A percentile compares a stretch with the other conserved stretches of the same genome.
phyloP scores from a whole-genome alignment of 2,113 vertebrate species.

The Budorcas taxicolor region DNA sequence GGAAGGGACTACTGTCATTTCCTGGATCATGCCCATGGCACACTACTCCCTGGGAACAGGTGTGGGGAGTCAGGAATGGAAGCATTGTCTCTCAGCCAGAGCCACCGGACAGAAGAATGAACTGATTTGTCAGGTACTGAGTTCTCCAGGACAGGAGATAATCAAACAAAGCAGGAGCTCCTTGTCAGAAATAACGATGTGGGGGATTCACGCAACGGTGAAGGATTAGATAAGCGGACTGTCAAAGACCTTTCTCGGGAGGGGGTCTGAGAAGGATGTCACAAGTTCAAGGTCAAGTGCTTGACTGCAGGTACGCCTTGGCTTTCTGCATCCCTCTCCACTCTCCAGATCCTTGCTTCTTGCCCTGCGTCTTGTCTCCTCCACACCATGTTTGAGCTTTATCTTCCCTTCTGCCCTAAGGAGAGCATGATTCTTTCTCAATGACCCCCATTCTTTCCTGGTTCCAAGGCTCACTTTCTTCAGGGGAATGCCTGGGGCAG shows the following conservation, averaged over 20 bases:
- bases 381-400: neutral
- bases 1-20: neutral
- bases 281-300: neutral
- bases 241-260: neutral
- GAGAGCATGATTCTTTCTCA: neutral
- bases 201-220: neutral
- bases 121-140: neutral
- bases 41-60: neutral
- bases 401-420: neutral
- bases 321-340: neutral
- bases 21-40: neutral
- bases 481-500: neutral
- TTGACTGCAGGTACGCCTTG: neutral
- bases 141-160: neutral
- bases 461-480: neutral
- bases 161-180: neutral
- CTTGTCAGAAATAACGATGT: neutral
- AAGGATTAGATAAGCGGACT: neutral
- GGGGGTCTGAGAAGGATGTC: neutral
- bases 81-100: neutral
- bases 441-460: neutral
- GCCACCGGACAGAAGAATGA: neutral
- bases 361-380: rapidly evolving
- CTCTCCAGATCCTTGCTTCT: neutral
- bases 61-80: neutral